These are phyloP conservation scores for Colius striatus DNA, from an alignment of 2,113 vertebrate genomes.

Conservation along the genomic window DNA sequence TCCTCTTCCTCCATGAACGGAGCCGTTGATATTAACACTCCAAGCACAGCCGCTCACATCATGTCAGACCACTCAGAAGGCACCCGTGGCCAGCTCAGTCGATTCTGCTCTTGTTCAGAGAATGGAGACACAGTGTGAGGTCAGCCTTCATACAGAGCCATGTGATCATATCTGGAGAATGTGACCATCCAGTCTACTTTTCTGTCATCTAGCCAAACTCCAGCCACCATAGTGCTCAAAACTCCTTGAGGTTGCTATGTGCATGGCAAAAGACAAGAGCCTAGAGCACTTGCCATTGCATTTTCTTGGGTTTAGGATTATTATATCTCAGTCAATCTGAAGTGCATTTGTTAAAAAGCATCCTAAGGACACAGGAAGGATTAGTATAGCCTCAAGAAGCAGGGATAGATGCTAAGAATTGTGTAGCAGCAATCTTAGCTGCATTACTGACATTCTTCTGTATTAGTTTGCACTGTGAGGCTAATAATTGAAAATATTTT, in stretches of 20 bases:
- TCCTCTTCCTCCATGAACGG: background rate
- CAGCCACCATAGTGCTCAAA: background rate
- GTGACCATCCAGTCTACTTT: background rate
- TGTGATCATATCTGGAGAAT: background rate
- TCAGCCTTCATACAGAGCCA: background rate
- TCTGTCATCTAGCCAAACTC: background rate
- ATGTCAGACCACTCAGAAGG: background rate
- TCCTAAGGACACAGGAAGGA: background rate
- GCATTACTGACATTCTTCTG: background rate
- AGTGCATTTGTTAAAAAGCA: background rate
- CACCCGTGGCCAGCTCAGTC: rapidly evolving
- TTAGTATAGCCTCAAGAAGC: background rate
- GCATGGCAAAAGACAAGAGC: background rate
- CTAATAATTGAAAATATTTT: background rate
- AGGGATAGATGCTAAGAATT: background rate
- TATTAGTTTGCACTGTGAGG: background rate
- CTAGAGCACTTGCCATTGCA: background rate
- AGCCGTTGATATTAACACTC: background rate
- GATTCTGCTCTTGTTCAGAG: background rate
- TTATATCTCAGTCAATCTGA: background rate
- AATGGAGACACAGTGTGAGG: background rate
- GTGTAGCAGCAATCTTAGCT: background rate
- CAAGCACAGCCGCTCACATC: background rate
- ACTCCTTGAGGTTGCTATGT: background rate
- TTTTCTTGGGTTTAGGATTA: background rate